phyloP scores from a whole-genome alignment of 2,888 invertebrate genomes.

The Choreutis nemorana region DNA sequence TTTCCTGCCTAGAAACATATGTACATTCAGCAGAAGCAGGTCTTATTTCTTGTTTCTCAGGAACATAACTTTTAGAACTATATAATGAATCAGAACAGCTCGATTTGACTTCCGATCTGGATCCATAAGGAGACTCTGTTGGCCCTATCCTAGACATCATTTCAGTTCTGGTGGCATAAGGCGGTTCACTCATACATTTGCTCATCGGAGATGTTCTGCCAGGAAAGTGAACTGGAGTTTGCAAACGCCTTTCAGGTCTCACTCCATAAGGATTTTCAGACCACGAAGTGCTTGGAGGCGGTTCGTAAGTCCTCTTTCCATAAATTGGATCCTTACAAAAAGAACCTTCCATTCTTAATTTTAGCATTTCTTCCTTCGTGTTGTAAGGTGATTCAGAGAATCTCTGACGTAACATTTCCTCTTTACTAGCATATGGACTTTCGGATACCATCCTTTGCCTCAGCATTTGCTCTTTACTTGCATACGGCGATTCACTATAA shows the following conservation, averaged over 20 bases:
- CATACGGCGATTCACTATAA: conserved; percentile 51
- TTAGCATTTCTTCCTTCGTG: conserved; percentile 56
- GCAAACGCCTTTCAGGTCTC: conserved; percentile 47
- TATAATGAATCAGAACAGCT: conserved; percentile 53
- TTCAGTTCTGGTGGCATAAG: conserved; percentile 49
- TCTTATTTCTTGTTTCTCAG: conserved; percentile 36
- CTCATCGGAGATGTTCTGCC: conserved; percentile 47
- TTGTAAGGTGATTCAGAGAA: conserved; percentile 60
- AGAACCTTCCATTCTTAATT: conserved; percentile 45
- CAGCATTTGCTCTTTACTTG: conserved; percentile 53
- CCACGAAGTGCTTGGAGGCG: conserved; percentile 49
- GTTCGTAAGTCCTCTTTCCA: conserved; percentile 53
- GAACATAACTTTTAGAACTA: conserved; percentile 29
- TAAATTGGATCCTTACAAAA: conserved; percentile 43
- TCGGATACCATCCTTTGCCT: conserved; percentile 43
- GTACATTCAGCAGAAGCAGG: conserved; percentile 57
- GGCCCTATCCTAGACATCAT: conserved; percentile 48
- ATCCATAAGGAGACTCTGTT: conserved; percentile 45
- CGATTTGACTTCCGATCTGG: conserved; percentile 46
- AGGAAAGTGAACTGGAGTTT: conserved; percentile 45
- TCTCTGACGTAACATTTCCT: conserved; percentile 58
- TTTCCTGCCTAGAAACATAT: conserved; percentile 60
- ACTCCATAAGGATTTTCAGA: conserved; percentile 46
- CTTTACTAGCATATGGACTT: conserved; percentile 55
- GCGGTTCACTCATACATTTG: conserved; percentile 59